Base-by-base conservation (phyloP, 2,888 invertebrate species). In the Apeira syringaria region DNA sequence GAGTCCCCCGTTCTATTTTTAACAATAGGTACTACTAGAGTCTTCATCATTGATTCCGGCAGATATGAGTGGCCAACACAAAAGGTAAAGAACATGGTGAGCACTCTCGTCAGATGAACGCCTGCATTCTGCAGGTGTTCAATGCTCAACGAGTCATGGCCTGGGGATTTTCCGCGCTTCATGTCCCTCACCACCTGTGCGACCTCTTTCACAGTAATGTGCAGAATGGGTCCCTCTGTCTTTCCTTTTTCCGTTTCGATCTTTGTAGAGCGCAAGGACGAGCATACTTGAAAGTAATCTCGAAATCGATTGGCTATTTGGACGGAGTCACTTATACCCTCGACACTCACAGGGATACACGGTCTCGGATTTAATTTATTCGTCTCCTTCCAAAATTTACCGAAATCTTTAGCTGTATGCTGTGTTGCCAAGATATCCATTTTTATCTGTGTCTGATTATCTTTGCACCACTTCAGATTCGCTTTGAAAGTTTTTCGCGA, bases 331-430 rank as follows among this genome's bases (percentile, higher is more conserved):
- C 37, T 30, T 15, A 27, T n/a, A 36, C 29, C 12, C 18, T 35
- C 10, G 11, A 36, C 29, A 22, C 18, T 35, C 10, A 20, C 22
- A 3, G 29, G 24, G 3, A 39, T 15, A 7, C 25, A 24, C 15
- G 24, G n/a, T 15, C 10, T 25, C 15, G 24, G 24, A 10, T 30
- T 38, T 10, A 38, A 8, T n/a, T 36, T 36, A n/a, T 28, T 36
- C 3, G 36, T 36, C 27, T 36, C 36, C 20, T 37, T 37, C 37
- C 37, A 37, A 37, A 37, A 29, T 12, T 29, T 37, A 6, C 15
- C 29, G 9, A 29, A 37, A 22, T 37, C 24, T 24, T 29, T 38
- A 5, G 26, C 25, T 4, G 20, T 6, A 10, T 37, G 22, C 11
- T 27, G 17, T 31, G 38, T 17, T 11, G 27, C 35, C 1, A 35